Percentiles rank a stretch among this genome's conserved stretches.
These are phyloP conservation scores for Sitodiplosis mosellana DNA, from an alignment of 1,140 invertebrate species.

Conservation along the genomic window DNA sequence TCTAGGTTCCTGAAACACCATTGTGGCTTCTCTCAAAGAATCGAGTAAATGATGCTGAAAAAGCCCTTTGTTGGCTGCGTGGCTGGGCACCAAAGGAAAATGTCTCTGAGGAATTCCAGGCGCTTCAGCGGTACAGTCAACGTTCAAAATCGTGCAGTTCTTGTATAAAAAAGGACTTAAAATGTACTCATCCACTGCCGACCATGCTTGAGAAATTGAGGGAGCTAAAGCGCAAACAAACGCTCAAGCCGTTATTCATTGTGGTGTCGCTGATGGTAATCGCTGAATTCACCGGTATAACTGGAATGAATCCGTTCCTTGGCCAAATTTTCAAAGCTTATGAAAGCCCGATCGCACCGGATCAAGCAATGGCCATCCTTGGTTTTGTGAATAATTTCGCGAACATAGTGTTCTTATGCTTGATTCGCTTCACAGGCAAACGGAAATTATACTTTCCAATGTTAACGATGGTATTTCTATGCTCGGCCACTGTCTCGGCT, in stretches of 20 bases:
- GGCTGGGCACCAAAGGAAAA: constrained; percentile 28
- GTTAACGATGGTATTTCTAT: too few relatives aligned
- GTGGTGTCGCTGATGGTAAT: too few relatives aligned
- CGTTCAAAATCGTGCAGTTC: constrained; percentile 4
- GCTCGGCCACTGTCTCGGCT: too few relatives aligned
- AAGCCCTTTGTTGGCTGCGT: constrained; percentile 29
- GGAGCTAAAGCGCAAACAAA: constrained; percentile 28
- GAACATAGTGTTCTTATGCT: too few relatives aligned
- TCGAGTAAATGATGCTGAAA: constrained; percentile 27
- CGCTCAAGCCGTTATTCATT: constrained; percentile 27
- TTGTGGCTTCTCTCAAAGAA: constrained; percentile 37
- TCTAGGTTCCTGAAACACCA: constrained; percentile 43
- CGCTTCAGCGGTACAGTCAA: constrained; percentile 16
- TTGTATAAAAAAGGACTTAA: constrained; percentile 2
- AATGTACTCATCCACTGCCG: constrained; percentile 3
- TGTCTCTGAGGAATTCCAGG: constrained; percentile 28
- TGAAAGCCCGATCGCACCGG: constrained; percentile 4
- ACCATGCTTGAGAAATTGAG: constrained; percentile 8
- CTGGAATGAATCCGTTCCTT: too few relatives aligned
- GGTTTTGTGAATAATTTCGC: too few relatives aligned
- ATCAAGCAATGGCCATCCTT: too few relatives aligned
- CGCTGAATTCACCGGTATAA: too few relatives aligned
- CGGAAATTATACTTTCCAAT: too few relatives aligned
- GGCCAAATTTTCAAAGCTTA: too few relatives aligned
- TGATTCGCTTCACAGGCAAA: too few relatives aligned